These are phyloP conservation scores for Drosophila mettleri DNA, from an alignment of 2,888 invertebrate species.

Conservation along the genomic window DNA sequence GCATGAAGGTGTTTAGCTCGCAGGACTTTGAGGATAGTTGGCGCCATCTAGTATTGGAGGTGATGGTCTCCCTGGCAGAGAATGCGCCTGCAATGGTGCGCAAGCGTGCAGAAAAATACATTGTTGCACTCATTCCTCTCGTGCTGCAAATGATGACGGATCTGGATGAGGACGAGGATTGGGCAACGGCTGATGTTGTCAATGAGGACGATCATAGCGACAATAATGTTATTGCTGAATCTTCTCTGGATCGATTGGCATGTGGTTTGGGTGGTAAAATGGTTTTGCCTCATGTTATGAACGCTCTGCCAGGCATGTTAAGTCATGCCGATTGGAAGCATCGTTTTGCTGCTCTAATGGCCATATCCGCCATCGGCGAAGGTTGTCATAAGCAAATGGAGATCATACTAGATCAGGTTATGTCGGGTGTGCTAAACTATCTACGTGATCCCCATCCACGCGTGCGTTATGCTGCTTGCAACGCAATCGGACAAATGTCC, in stretches of 20 bases:
- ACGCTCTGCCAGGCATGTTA: slow-evolving; percentile 94
- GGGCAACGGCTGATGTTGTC: slow-evolving; percentile 94
- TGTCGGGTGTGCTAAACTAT: slow-evolving; percentile 95
- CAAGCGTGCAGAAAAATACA: slow-evolving; percentile 94
- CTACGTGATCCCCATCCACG: slow-evolving; percentile 89
- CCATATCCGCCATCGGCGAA: slow-evolving; percentile 98
- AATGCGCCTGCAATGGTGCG: slow-evolving; percentile 98
- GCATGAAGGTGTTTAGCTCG: slow-evolving; percentile 91
- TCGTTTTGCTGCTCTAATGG: slow-evolving; percentile 99
- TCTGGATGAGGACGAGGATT: slow-evolving; percentile 95
- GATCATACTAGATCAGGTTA: slow-evolving; percentile 95
- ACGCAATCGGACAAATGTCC: slow-evolving; percentile 99
- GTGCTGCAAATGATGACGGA: slow-evolving; percentile 98
- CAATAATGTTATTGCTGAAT: slow-evolving; percentile 97
- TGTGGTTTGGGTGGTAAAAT: slow-evolving; percentile 97
- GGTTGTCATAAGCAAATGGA: slow-evolving; percentile 99
- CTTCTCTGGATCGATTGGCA: slow-evolving; percentile 98
- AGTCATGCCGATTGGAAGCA: slow-evolving; percentile 93
- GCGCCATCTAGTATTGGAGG: slow-evolving; percentile 96
- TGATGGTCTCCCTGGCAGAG: slow-evolving; percentile 92
- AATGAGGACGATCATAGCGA: slow-evolving; percentile 97
- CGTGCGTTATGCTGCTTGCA: slow-evolving; percentile 96
- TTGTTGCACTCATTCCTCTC: slow-evolving; percentile 92
- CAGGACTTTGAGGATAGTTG: slow-evolving; percentile 91
- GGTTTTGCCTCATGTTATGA: slow-evolving; percentile 95